Percentiles rank a stretch among this genome's conserved stretches.
These are phyloP conservation scores for Phortica okadai DNA, from an alignment of 2,888 invertebrate species.

Conservation along the genomic window DNA sequence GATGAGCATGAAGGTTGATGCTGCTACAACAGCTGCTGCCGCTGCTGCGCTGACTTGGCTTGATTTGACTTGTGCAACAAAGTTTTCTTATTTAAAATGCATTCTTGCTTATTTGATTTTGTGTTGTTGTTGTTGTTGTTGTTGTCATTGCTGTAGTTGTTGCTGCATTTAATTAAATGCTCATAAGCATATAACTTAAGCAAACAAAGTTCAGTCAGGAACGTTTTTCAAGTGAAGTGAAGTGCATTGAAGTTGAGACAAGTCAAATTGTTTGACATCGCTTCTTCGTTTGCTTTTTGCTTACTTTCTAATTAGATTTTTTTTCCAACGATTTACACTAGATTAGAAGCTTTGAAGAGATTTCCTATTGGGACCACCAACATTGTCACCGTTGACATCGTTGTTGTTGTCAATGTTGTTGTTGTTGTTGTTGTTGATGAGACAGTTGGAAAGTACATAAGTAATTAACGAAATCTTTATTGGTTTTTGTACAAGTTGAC, in stretches of 20 bases:
- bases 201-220: conserved; percentile 51
- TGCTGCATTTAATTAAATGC: conserved; percentile 71
- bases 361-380: not conserved
- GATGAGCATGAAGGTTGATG: not conserved
- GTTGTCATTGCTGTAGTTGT: conserved; percentile 49
- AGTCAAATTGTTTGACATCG: conserved; percentile 2
- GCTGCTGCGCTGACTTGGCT: conserved; percentile 16
- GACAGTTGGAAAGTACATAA: conserved; percentile 1
- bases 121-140: not conserved
- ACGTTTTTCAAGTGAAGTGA: conserved; percentile 46
- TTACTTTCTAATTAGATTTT: conserved; percentile 21
- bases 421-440: not conserved
- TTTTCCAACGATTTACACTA: not conserved
- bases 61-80: not conserved
- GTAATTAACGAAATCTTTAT: conserved; percentile 2
- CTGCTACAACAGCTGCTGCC: conserved; percentile 30
- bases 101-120: not conserved
- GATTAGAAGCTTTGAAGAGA: not conserved
- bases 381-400: not conserved
- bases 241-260: not conserved
- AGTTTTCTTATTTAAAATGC: conserved; percentile 13
- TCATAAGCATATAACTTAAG: conserved; percentile 65
- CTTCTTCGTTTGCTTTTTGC: not conserved
- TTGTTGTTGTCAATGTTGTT: not conserved
- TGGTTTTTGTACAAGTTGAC: not conserved